phyloP scores from a whole-genome alignment of 2,113 vertebrate genomes.

The Poeciliopsis turrubarensis region DNA sequence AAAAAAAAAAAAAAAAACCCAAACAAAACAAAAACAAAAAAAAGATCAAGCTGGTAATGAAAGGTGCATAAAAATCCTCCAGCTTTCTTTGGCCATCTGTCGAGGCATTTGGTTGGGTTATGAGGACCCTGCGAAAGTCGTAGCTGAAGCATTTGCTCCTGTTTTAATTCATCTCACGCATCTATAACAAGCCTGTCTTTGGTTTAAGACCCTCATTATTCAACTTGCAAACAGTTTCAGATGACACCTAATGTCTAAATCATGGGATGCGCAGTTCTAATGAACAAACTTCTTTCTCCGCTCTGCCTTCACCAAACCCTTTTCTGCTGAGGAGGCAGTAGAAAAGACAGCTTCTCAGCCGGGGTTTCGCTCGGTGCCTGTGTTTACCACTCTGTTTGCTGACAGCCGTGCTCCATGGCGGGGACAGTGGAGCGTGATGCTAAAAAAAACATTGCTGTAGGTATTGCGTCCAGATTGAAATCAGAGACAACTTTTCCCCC shows the following conservation, averaged over 20 bases:
- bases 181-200: conserved; percentile 12
- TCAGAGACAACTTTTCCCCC: conserved; percentile 12
- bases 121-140: conserved; percentile 28
- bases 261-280: conserved; percentile 22
- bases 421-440: conserved; percentile 15
- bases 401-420: conserved; percentile 25
- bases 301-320: not conserved
- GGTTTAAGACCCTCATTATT: conserved; percentile 28
- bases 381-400: conserved; percentile 21
- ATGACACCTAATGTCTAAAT: not conserved
- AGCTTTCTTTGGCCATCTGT: conserved; percentile 39
- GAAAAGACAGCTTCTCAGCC: not conserved
- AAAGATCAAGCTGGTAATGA: conserved; percentile 16
- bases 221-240: conserved; percentile 19
- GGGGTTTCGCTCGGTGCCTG: not conserved
- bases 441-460: conserved; percentile 1
- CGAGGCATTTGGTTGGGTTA: conserved; percentile 39
- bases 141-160: conserved; percentile 41
- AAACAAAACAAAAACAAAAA: too few species aligned
- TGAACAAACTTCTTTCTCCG: not conserved
- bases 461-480: conserved; percentile 9
- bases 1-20: conserved; percentile 24
- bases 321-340: conserved; percentile 5
- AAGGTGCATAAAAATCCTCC: conserved; percentile 8
- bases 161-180: conserved; percentile 55